These are phyloP conservation scores for Sericinus montela DNA, from an alignment of 2,888 invertebrate genomes.

Conservation along the genomic window DNA sequence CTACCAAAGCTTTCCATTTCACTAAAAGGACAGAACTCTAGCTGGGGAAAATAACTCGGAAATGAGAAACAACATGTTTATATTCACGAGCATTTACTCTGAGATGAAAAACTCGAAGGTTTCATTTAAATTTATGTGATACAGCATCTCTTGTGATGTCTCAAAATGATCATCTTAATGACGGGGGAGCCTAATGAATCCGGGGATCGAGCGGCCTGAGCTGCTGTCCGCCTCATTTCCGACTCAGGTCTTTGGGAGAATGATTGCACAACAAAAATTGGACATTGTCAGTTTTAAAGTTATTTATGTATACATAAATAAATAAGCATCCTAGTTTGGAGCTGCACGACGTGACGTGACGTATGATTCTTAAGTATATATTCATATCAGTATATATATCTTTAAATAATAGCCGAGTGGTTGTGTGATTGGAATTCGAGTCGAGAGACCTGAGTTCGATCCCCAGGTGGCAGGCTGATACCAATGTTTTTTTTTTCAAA, in stretches of 20 bases:
- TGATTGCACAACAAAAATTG: no score
- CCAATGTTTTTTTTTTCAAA: no score
- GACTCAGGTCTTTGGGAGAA: background rate
- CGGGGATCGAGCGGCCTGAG: conserved; percentile 26
- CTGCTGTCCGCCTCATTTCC: conserved; percentile 9
- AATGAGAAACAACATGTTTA: conserved; percentile 47
- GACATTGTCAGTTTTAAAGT: no score
- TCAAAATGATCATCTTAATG: conserved; percentile 29
- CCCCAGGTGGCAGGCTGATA: no score
- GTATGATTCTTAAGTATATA: no score
- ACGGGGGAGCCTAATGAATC: conserved; percentile 34
- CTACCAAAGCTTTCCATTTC: background rate
- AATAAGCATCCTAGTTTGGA: no score
- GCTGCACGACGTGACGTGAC: no score
- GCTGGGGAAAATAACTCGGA: conserved; percentile 30
- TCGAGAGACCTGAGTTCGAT: no score
- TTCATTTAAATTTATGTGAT: conserved; percentile 46
- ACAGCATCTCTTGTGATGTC: conserved; percentile 28
- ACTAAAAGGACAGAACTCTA: conserved; percentile 17
- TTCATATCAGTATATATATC: no score
- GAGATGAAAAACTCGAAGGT: conserved; percentile 53
- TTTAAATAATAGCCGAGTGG: no score
- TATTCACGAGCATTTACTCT: conserved; percentile 49
- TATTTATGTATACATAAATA: no score
- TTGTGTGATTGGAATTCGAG: no score